phyloP scores from a whole-genome alignment of 2,888 invertebrate species.

The Apamea monoglypha region DNA sequence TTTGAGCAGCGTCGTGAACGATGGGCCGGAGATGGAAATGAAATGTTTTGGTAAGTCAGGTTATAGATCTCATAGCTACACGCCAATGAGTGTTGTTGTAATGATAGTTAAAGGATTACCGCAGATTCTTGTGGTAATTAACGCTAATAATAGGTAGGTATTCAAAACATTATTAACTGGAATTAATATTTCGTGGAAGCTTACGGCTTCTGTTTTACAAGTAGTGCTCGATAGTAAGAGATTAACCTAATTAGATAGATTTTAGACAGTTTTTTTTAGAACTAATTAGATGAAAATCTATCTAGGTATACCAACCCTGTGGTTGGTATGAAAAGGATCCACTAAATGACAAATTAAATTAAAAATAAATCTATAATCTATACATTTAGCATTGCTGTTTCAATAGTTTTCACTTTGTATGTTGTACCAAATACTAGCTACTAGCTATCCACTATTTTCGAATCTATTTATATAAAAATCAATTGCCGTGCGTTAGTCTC shows the following conservation, averaged over 20 bases:
- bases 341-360: not conserved
- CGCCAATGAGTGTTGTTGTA: not conserved
- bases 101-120: not conserved
- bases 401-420: not conserved
- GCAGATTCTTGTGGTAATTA: conserved; percentile 8
- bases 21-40: not conserved
- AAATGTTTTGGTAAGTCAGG: not conserved
- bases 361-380: not conserved
- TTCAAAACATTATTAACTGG: not conserved
- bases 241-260: not conserved
- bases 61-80: not conserved
- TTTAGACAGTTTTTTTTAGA: not conserved
- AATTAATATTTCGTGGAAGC: conserved; percentile 5
- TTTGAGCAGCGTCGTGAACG: not conserved
- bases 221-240: not conserved
- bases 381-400: not conserved
- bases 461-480: not conserved
- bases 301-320: too few relatives aligned
- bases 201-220: not conserved
- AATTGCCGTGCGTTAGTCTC: too few relatives aligned
- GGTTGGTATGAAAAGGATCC: not conserved
- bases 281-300: too few relatives aligned
- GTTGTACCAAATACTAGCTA: not conserved
- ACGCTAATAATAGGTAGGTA: not conserved
- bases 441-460: not conserved